Evolutionary conservation across 2,797 vertebrate species (phyloP).

Genomic region (Taeniopygia guttata): DNA sequence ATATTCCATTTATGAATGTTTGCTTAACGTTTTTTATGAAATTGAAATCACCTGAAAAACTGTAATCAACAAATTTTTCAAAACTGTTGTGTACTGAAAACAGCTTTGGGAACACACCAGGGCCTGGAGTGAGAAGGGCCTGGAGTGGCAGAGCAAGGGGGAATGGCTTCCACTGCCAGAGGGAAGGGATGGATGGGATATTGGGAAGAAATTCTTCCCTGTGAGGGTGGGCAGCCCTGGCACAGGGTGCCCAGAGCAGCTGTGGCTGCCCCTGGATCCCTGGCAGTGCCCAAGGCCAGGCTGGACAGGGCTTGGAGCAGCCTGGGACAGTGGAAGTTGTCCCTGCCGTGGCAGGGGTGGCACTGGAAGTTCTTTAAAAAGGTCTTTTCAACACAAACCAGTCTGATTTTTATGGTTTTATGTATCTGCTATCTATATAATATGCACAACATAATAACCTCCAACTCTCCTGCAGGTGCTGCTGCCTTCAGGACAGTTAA

Average conservation of each 20-base stretch:
- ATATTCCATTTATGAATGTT: neutral
- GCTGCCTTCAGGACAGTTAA: neutral
- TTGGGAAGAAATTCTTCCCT: rapidly evolving
- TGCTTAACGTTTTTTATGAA: neutral
- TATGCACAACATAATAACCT: neutral
- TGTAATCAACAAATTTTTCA: neutral
- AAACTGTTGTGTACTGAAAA: neutral
- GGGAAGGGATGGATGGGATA: rapidly evolving
- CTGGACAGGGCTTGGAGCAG: rapidly evolving
- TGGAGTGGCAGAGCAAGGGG: neutral
- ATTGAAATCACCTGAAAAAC: neutral
- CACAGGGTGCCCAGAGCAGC: neutral
- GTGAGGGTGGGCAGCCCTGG: rapidly evolving
- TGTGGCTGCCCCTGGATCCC: neutral
- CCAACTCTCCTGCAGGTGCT: neutral
- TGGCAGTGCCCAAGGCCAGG: neutral
- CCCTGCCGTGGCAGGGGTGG: neutral
- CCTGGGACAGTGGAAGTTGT: neutral
- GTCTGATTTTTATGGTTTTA: neutral
- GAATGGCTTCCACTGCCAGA: neutral
- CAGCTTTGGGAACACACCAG: neutral
- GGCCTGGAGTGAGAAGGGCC: neutral
- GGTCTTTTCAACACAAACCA: neutral
- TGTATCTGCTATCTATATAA: neutral
- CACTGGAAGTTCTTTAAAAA: neutral